A percentile compares a stretch with the other conserved stretches of the same genome.
Evolutionary conservation across 2,888 invertebrate species (phyloP).

Genomic region (Lochmaea capreae): DNA sequence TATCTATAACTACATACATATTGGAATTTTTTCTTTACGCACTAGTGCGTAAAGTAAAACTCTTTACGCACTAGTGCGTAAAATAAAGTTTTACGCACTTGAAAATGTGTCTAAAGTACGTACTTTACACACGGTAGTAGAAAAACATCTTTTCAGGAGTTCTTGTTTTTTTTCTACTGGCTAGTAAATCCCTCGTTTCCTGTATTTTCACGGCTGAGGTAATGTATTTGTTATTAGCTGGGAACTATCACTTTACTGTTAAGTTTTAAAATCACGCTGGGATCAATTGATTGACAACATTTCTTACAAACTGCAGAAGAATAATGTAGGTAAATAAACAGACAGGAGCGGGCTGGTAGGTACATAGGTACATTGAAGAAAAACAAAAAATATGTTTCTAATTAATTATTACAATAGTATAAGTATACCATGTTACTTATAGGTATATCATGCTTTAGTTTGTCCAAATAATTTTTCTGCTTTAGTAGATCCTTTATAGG

Average conservation of each 20-base stretch:
- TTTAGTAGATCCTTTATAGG: too few relatives aligned
- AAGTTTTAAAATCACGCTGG: not conserved
- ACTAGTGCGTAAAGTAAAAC: too few relatives aligned
- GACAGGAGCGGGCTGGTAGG: not conserved
- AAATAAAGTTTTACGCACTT: too few relatives aligned
- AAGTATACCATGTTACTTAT: too few relatives aligned
- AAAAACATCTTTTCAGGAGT: slow-evolving; percentile 18
- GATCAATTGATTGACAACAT: not conserved
- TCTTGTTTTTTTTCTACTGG: slow-evolving; percentile 16
- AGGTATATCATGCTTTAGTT: too few relatives aligned
- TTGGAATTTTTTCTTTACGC: too few relatives aligned
- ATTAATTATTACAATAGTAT: too few relatives aligned
- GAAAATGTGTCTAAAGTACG: too few relatives aligned
- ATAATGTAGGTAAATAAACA: not conserved
- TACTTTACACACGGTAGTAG: too few relatives aligned
- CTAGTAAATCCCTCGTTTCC: slow-evolving; percentile 10
- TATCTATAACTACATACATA: too few relatives aligned
- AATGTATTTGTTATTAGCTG: slow-evolving; percentile 6
- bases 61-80: too few relatives aligned
- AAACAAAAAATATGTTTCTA: not conserved
- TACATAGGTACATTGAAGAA: not conserved
- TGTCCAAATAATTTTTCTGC: too few relatives aligned
- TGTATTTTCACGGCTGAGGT: slow-evolving; percentile 5
- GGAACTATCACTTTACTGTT: not conserved
- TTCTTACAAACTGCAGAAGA: not conserved